Evolutionary conservation across 1,140 invertebrate genomes (phyloP), one percentile per base, ranked within the genome.

Genomic region (Sycobia sp.): DNA sequence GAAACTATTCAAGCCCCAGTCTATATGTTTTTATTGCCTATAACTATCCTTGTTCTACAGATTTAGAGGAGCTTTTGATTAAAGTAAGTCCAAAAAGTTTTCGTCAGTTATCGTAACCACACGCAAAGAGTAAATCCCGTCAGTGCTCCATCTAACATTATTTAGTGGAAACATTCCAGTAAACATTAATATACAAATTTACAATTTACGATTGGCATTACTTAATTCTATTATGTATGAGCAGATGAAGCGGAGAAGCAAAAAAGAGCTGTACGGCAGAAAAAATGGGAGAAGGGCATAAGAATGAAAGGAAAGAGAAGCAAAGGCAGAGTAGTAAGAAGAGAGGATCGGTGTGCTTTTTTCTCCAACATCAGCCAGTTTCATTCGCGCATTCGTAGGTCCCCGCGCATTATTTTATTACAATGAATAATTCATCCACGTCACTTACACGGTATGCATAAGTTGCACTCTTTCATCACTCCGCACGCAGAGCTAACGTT

Each of bases 381-480:
- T 11, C 22, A 34, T 54, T 59, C 63, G 23, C 38, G 53, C 53
- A 62, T 44, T 49, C 57, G 41, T 22, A n/a, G 22, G 8, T 29
- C 38, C 11, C 9, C 60, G 69, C 66, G 69, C 75, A 78, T 80
- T 80, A 80, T 78, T 80, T 78, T 80, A 80, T 79, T 80, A 79
- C 73, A 74, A 73, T 79, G 77, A 78, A 79, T 80, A 73, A 80
- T 80, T 77, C 76, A 80, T 77, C 65, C 66, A 73, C 65, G 69
- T 79, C 74, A 78, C 76, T 80, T 80, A 80, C 76, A 79, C 73
- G 71, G 74, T 76, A 78, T 78, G 74, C 75, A 75, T 77, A 79
- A 77, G 69, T 73, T 76, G 71, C 69, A 69, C 75, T 73, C 74
- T 75, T 80, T 75, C 73, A 77, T 80, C 76, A 80, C 70, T 69